These are phyloP conservation scores for Lagopus muta DNA, from an alignment of 2,113 vertebrate genomes.

Conservation along the genomic window DNA sequence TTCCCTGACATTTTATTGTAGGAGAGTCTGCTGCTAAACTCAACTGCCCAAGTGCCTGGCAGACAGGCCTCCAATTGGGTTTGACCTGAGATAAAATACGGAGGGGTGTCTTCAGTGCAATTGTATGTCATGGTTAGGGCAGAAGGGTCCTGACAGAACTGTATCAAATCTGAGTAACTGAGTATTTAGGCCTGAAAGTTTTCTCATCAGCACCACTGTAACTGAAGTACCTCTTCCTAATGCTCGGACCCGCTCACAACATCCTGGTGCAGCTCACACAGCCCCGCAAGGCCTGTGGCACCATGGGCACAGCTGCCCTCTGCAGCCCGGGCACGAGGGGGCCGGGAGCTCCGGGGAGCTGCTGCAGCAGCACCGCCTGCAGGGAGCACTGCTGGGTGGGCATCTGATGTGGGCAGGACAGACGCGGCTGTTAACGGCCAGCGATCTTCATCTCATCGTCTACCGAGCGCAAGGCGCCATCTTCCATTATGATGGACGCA, in stretches of 20 bases:
- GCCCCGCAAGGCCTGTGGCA: fast-evolving
- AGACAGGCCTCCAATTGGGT: neutral
- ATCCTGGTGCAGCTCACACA: neutral
- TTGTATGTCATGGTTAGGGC: neutral
- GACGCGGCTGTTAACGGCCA: neutral
- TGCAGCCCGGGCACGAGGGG: neutral
- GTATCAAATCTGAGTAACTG: neutral
- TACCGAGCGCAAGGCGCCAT: neutral
- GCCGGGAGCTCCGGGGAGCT: fast-evolving
- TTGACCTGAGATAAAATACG: neutral
- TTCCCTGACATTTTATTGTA: neutral
- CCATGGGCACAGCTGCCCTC: neutral
- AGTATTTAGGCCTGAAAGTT: neutral
- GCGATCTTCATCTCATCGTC: neutral
- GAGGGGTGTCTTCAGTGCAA: neutral
- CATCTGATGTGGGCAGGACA: neutral
- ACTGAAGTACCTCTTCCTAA: too few species aligned
- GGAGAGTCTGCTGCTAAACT: neutral
- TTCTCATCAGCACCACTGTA: neutral
- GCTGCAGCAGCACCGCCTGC: neutral
- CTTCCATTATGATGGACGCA: neutral
- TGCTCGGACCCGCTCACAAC: too few species aligned
- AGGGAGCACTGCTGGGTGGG: neutral
- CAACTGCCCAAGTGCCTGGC: neutral
- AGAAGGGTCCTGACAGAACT: neutral